Evolutionary conservation across 2,797 vertebrate genomes (phyloP), one percentile per base, ranked within the genome.

Genomic region (Sebastes dallii): DNA sequence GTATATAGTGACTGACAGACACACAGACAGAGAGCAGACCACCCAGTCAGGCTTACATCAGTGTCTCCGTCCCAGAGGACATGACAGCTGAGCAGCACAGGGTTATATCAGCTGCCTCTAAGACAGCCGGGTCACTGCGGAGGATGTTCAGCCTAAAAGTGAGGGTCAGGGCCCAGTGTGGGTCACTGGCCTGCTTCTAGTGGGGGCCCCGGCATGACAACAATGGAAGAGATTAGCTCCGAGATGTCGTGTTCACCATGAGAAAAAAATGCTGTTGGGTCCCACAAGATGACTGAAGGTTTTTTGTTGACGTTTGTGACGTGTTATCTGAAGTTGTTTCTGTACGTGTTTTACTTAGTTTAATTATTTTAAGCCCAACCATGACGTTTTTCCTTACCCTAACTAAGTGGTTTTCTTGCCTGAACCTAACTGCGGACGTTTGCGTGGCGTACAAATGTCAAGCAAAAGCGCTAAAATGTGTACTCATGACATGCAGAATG

Each of bases 41-140:
- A 95, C 93, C 92, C 94, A 93, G 82, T 5, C 62, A 29, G 88
- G 42, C 75, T 84, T 32, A 86, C 87, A 81, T 75, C 77, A 75
- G 78, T 34, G 85, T 84, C 80, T 64, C 61, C 39, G 80, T 75
- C 81, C 86, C 81, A 8, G 61, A 78, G 77, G 79, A 89, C 70
- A 16, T 30, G 30, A 76, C 82, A 82, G 75, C 81, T 81, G 77
- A 81, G 71, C 70, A 58, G 56, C 36, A 2, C 54, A 1, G 71
- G 7, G n/a, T 72, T 46, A 42, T 4, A 58, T 78, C 74, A 62
- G 75, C 50, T 52, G 50, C 16, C 16, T 46, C 42, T 0, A 20
- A 46, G 42, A 46, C 42, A 52, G 20, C 20, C 18, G 50, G 50
- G 50, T 52, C 4, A 52, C 50, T n/a, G 50, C 66, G 55, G 79